A percentile compares a stretch with the other conserved stretches of the same genome.
Conservation (phyloP, 1,140 invertebrate species). For the Drosophila varians region DNA sequence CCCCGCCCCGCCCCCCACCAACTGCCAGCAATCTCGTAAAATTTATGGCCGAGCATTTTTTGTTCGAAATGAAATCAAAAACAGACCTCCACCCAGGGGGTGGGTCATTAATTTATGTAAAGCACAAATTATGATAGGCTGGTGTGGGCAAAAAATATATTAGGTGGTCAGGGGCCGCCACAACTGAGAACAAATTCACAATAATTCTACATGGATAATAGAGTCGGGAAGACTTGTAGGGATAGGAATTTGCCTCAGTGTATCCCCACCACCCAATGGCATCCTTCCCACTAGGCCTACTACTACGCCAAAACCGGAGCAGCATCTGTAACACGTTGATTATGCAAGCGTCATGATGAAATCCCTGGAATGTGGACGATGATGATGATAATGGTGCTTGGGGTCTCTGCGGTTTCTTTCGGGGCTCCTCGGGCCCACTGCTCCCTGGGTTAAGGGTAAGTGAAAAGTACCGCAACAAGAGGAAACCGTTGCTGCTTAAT, state of each 20-base stretch:
- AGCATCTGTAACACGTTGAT: slow-evolving; percentile 71
- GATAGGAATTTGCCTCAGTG: background rate
- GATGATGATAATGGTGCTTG: slow-evolving; percentile 49
- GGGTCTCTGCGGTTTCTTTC: slow-evolving; percentile 52
- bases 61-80: slow-evolving; percentile 65
- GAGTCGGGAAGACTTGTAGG: background rate
- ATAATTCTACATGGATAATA: background rate
- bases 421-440: slow-evolving; percentile 11
- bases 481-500: slow-evolving; percentile 65
- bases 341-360: slow-evolving; percentile 61
- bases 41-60: slow-evolving; percentile 57
- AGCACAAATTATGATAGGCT: slow-evolving; percentile 81
- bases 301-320: slow-evolving; percentile 39
- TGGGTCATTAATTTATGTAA: slow-evolving; percentile 82
- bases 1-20: slow-evolving; percentile 2
- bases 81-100: slow-evolving; percentile 47
- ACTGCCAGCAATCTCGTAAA: slow-evolving; percentile 29
- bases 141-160: slow-evolving; percentile 1
- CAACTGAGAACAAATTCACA: background rate
- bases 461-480: slow-evolving; percentile 75
- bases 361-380: slow-evolving; percentile 59
- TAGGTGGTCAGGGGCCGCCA: slow-evolving; percentile 5
- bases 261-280: slow-evolving; percentile 22
- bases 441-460: slow-evolving; percentile 67
- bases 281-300: slow-evolving; percentile 66